A percentile compares a stretch with the other conserved stretches of the same genome.
These are phyloP conservation scores for Cottoperca gobio DNA, from an alignment of 2,797 vertebrate species.

Conservation along the genomic window DNA sequence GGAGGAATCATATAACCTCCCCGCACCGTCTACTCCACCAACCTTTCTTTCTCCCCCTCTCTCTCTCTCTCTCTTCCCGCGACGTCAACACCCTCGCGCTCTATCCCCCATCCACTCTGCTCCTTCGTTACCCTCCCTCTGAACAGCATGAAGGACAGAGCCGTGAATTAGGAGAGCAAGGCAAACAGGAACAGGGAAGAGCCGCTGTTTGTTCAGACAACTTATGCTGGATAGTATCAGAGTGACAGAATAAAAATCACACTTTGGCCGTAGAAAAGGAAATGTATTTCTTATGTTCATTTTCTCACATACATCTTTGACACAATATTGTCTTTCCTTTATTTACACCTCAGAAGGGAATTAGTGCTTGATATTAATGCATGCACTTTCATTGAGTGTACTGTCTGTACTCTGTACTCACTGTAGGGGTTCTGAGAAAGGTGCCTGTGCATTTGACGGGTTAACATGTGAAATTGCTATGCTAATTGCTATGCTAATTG, in stretches of 20 bases:
- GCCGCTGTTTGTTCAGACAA: conserved; percentile 34
- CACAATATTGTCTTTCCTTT: not conserved
- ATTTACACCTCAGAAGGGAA: conserved; percentile 25
- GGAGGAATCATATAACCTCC: conserved; percentile 74
- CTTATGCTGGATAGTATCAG: conserved; percentile 24
- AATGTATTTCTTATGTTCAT: not conserved
- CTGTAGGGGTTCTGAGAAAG: conserved; percentile 53
- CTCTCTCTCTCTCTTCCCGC: conserved; percentile 29
- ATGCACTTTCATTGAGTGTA: conserved; percentile 31
- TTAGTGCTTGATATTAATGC: conserved; percentile 17
- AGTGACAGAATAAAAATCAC: conserved; percentile 44
- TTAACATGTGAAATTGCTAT: conserved; percentile 65
- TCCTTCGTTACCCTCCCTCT: conserved; percentile 54
- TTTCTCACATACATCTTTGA: too few relatives aligned
- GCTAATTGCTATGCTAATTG: conserved; percentile 74
- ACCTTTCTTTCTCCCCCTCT: conserved; percentile 36
- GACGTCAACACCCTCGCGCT: conserved; percentile 29
- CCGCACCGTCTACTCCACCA: conserved; percentile 55
- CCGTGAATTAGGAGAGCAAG: conserved; percentile 54
- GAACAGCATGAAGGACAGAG: conserved; percentile 27
- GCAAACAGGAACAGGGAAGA: conserved; percentile 19
- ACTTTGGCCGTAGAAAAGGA: conserved; percentile 1
- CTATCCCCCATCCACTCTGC: conserved; percentile 47
- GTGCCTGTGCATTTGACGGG: conserved; percentile 41
- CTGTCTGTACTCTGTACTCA: conserved; percentile 48